Conservation (phyloP, 2,888 invertebrate genomes). For the Nemapogon koenigi region DNA sequence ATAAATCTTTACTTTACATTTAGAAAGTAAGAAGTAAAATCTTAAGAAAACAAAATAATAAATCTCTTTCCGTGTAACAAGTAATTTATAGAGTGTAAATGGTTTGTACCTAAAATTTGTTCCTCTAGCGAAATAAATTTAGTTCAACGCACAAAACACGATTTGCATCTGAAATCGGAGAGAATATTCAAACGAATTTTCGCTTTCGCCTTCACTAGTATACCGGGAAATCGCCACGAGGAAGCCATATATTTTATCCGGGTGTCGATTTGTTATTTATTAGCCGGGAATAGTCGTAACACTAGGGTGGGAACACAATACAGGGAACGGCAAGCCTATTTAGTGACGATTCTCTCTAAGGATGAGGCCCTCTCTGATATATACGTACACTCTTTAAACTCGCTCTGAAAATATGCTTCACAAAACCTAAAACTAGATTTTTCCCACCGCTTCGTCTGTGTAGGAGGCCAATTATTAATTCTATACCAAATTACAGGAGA, state of each 20-base stretch:
- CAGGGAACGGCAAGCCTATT: slow-evolving; percentile 56
- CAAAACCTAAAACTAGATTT: no score
- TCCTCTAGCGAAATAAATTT: slow-evolving; percentile 9
- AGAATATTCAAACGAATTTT: slow-evolving; percentile 18
- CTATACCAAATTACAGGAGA: no score
- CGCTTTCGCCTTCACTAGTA: slow-evolving; percentile 26
- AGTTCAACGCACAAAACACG: slow-evolving; percentile 10
- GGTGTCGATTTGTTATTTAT: slow-evolving; percentile 64
- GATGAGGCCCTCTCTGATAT: background rate
- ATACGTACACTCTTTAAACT: background rate
- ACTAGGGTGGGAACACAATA: slow-evolving; percentile 50
- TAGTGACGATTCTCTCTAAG: slow-evolving; percentile 44
- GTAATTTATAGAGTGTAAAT: slow-evolving; percentile 8
- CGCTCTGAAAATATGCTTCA: background rate
- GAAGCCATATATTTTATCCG: slow-evolving; percentile 56
- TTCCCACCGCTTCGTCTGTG: slow-evolving; percentile 38
- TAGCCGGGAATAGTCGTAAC: slow-evolving; percentile 59
- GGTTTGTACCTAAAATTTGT: slow-evolving; percentile 8
- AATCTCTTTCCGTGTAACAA: no score
- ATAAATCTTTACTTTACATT: no score
- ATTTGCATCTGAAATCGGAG: slow-evolving; percentile 10
- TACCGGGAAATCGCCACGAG: slow-evolving; percentile 38
- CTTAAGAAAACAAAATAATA: no score
- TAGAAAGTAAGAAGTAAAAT: no score
- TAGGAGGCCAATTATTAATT: no score